phyloP scores from a whole-genome alignment of 2,888 invertebrate species.

The Ormia ochracea region DNA sequence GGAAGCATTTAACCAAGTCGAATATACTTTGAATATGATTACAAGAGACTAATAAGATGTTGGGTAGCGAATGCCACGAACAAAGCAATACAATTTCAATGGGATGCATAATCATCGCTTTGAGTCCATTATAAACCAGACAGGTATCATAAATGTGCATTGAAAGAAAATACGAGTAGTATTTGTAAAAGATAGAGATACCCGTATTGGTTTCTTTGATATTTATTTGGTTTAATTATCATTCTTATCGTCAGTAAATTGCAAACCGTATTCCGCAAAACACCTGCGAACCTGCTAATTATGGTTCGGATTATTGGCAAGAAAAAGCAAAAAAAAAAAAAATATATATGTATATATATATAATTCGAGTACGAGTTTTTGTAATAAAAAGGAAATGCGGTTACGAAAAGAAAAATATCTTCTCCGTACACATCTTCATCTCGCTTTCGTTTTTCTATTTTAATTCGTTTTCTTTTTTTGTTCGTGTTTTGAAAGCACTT shows the following conservation, averaged over 20 bases:
- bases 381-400: background rate
- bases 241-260: conserved; percentile 28
- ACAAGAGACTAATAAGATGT: background rate
- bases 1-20: background rate
- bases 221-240: conserved; percentile 18
- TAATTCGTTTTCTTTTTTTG: background rate
- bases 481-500: background rate
- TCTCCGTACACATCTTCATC: background rate
- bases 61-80: background rate
- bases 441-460: background rate
- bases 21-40: background rate
- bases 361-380: background rate
- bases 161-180: background rate
- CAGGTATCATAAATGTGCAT: background rate
- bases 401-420: background rate
- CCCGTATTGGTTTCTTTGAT: background rate
- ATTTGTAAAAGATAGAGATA: no score
- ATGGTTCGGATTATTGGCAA: background rate
- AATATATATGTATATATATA: background rate
- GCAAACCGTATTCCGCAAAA: conserved; percentile 16
- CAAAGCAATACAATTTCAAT: background rate
- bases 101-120: background rate
- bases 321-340: background rate
- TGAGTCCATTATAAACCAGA: background rate
- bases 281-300: conserved; percentile 37